Base-by-base conservation (phyloP, 1,140 invertebrate genomes). In the Eulimnadia texana region DNA sequence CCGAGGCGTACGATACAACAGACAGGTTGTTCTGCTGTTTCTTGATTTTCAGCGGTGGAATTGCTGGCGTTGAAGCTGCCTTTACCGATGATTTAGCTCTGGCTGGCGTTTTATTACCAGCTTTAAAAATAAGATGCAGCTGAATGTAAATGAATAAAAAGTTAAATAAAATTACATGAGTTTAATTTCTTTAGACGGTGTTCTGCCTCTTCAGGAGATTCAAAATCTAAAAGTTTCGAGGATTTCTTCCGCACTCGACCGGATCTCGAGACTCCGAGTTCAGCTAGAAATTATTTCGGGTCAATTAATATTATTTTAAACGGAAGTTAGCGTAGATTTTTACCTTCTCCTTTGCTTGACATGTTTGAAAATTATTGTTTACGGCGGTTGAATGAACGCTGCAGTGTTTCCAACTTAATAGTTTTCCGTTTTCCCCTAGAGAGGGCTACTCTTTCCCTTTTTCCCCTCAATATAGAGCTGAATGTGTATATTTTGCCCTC, bases 191-290 rank as follows among this genome's bases (percentile, higher is more conserved):
- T 57, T 0, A 33, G 55, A 57, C 55, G 55, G 22, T 29, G n/a
- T 13, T 57, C 55, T 57, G 55, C 54, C 25, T 28, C 53, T 27
- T 64, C 33, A 25, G 25, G 50, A 3, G 47, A 62, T 63, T 93
- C 89, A 75, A 92, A 93, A 72, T 93, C 91, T 71, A 91, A 85
- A 11, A 96, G 75, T 72, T 95, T 95, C 0, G 90, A 91, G 6
- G 91, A 94, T 72, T 95, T 95, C 74, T 95, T 95, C 49, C 90
- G 77, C 0, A 95, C 88, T 51, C 90, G 76, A 20, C 90, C 90
- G 68, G 89, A 92, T 57, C 88, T 77, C 3, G 89, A 92, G 23
- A 92, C 81, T 27, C 86, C 88, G 53, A 85, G 86, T 22, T 89
- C 84, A 74, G 88, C 85, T 68, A 88, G 76, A 76, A 20, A n/a